Base-by-base conservation (phyloP, 2,113 vertebrate species). In the Dicerorhinus sumatrensis region DNA sequence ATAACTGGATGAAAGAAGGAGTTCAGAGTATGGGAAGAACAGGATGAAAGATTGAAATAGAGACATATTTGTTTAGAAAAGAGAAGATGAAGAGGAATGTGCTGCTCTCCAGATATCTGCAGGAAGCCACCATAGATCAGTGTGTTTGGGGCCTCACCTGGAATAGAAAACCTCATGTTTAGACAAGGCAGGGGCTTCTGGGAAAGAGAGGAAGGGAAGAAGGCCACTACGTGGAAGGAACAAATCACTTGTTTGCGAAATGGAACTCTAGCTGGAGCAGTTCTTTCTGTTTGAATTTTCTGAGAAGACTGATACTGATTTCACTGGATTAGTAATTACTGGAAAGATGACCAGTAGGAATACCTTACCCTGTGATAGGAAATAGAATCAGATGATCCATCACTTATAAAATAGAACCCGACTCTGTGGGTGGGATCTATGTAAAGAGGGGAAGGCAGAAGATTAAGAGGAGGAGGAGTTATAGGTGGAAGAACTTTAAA, bases 221-320 rank as follows among this genome's bases (percentile, higher is more conserved):
- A 48, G 87, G 25, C 69, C 10, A 92, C 76, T 89, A 56, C 96
- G 83, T 96, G 79, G 95, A 97, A 83, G 91, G 93, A 95, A 75
- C 96, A 98, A 97, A 94, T 95, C 96, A 95, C 31, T 97, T 98
- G 89, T 93, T 85, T 96, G 87, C 94, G 14, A 94, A 79, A 97
- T 0, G 42, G 65, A 98, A 98, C 98, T 99, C 98, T 99, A 99
- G 98, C 98, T 99, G 98, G 98, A 99, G 98, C 98, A 99, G 89
- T 99, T 98, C 97, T 75, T 98, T 98, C 96, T 97, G 60, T 98
- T 94, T 98, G 97, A 98, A 96, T 93, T 98, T 98, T 69, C 65
- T 98, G 89, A 96, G 21, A 81, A 95, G 12, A 31, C 29, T 84
- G 86, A 91, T 89, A 77, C 91, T 80, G 51, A 97, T 97, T 98